phyloP scores from a whole-genome alignment of 2,113 vertebrate genomes.

The Tor tambroides region DNA sequence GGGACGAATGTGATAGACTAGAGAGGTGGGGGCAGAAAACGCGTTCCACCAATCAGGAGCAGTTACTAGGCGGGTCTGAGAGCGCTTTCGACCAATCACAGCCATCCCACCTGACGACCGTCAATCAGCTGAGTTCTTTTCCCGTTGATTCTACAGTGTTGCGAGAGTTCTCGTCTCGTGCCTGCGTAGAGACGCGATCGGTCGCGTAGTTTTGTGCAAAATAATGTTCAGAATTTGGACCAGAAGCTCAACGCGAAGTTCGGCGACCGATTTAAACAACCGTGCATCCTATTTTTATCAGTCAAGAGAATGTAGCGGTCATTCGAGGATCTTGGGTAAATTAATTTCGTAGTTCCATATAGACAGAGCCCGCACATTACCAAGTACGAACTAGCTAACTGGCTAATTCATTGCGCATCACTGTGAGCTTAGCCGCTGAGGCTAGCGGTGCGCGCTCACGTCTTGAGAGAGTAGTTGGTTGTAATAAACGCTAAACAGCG shows the following conservation, averaged over 20 bases:
- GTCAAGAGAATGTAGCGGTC: constrained; percentile 48
- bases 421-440: not conserved
- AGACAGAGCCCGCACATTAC: not conserved
- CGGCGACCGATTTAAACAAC: not conserved
- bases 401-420: constrained; percentile 41
- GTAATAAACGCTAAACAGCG: constrained; percentile 20
- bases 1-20: constrained; percentile 31
- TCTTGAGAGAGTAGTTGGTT: not conserved
- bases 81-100: constrained; percentile 51
- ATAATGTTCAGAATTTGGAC: constrained; percentile 47
- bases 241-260: constrained; percentile 7
- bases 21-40: not conserved
- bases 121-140: constrained; percentile 61
- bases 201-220: constrained; percentile 23
- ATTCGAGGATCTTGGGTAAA: not conserved
- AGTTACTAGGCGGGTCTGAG: constrained; percentile 60
- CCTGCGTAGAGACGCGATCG: not conserved
- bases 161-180: constrained; percentile 20
- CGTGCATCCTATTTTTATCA: not conserved
- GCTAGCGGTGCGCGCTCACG: not conserved
- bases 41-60: constrained; percentile 51
- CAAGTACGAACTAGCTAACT: constrained; percentile 26
- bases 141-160: constrained; percentile 54
- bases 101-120: constrained; percentile 57
- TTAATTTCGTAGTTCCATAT: constrained; percentile 23